These are phyloP conservation scores for Euglossa dilemma DNA, from an alignment of 1,140 invertebrate genomes.

Conservation along the genomic window DNA sequence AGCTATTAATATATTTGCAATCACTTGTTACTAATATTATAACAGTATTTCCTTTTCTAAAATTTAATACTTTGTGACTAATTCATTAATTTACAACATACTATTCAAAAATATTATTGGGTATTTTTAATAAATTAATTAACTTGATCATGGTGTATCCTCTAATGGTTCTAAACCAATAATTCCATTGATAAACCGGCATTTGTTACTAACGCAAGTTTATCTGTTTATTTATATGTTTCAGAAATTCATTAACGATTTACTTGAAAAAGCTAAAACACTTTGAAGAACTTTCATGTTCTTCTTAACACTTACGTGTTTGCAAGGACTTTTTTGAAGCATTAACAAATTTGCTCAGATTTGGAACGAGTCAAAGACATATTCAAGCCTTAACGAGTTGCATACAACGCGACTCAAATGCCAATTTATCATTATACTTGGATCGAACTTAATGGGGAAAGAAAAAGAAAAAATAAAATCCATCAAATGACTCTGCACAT, in stretches of 20 bases:
- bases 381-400: conserved; percentile 51
- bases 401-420: conserved; percentile 44
- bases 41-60: not conserved
- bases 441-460: conserved; percentile 39
- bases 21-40: conserved; percentile 4
- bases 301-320: conserved; percentile 39
- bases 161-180: not conserved
- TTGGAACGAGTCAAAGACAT: conserved; percentile 55
- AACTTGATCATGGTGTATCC: not conserved
- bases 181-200: conserved; percentile 12
- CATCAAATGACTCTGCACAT: conserved; percentile 55
- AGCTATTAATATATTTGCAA: not conserved
- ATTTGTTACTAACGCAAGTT: conserved; percentile 33
- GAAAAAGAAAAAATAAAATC: conserved; percentile 8
- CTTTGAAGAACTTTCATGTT: conserved; percentile 83
- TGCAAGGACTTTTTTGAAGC: conserved; percentile 37
- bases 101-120: not conserved
- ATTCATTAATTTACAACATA: conserved; percentile 3
- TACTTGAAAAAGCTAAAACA: conserved; percentile 94
- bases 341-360: conserved; percentile 71
- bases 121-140: not conserved
- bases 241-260: conserved; percentile 94
- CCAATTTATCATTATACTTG: conserved; percentile 57
- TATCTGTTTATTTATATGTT: conserved; percentile 75
- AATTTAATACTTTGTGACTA: conserved; percentile 21